phyloP scores from a whole-genome alignment of 2,888 invertebrate species.

The Nomada ruficornis region DNA sequence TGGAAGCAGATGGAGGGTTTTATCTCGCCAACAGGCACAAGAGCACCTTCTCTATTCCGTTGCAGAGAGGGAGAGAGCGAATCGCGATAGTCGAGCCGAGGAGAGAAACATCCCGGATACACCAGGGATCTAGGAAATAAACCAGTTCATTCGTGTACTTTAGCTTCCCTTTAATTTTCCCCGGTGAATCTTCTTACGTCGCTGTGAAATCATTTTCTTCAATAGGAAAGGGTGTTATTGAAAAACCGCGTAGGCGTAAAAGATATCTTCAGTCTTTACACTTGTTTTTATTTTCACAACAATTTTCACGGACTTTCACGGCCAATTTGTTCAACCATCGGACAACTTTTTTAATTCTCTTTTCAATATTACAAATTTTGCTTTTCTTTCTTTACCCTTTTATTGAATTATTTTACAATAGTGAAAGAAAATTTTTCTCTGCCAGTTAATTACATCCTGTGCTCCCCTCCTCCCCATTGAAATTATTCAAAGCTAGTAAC shows the following conservation, averaged over 20 bases:
- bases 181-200: background rate
- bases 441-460: too few relatives aligned
- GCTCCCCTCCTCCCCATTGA: too few relatives aligned
- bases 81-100: slow-evolving; percentile 13
- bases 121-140: slow-evolving; percentile 14
- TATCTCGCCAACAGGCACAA: slow-evolving; percentile 36
- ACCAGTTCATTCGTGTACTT: slow-evolving; percentile 29
- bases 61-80: background rate
- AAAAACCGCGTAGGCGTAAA: background rate
- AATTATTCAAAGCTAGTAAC: too few relatives aligned
- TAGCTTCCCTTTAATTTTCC: slow-evolving; percentile 14
- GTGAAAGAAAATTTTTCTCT: too few relatives aligned
- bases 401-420: too few relatives aligned
- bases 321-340: too few relatives aligned
- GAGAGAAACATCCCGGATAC: slow-evolving; percentile 38
- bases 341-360: too few relatives aligned
- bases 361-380: too few relatives aligned
- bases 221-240: background rate
- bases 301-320: too few relatives aligned
- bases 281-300: background rate
- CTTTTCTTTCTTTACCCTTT: too few relatives aligned
- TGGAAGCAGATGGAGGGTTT: slow-evolving; percentile 41
- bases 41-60: slow-evolving; percentile 23
- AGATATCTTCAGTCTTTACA: background rate
- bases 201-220: background rate